These are phyloP conservation scores for Sympetrum striolatum DNA, from an alignment of 2,888 invertebrate genomes.

Conservation along the genomic window DNA sequence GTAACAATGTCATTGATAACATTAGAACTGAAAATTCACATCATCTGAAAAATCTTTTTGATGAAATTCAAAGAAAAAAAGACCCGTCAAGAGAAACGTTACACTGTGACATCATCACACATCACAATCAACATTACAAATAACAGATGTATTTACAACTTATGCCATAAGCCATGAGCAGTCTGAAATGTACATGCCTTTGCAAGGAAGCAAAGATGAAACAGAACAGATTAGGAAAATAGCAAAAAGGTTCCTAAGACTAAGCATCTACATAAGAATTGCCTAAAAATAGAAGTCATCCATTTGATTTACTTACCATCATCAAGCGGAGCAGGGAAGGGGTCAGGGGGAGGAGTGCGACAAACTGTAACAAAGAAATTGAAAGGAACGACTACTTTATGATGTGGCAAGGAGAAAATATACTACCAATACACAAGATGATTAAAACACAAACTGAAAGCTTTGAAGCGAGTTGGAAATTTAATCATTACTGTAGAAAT, in stretches of 20 bases:
- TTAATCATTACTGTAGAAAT: slow-evolving; percentile 46
- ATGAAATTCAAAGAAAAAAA: too few relatives aligned
- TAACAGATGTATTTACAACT: not conserved
- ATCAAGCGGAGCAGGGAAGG: slow-evolving; percentile 62
- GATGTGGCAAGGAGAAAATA: not conserved
- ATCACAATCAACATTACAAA: not conserved
- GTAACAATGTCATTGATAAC: too few relatives aligned
- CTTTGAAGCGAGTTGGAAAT: slow-evolving; percentile 39
- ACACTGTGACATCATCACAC: too few relatives aligned
- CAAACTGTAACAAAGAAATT: slow-evolving; percentile 64
- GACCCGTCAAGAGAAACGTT: too few relatives aligned
- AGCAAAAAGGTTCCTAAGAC: not conserved
- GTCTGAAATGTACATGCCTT: not conserved
- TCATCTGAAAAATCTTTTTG: too few relatives aligned
- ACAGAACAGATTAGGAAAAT: slow-evolving; percentile 57
- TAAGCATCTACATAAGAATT: slow-evolving; percentile 56
- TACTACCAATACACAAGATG: slow-evolving; percentile 47
- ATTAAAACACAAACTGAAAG: slow-evolving; percentile 39
- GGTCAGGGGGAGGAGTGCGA: slow-evolving; percentile 67
- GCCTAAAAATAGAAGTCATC: slow-evolving; percentile 53
- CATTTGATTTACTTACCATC: slow-evolving; percentile 52
- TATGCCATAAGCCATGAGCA: not conserved
- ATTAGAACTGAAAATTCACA: too few relatives aligned
- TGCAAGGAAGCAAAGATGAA: slow-evolving; percentile 25
- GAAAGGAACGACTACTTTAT: slow-evolving; percentile 20